phyloP scores from a whole-genome alignment of 2,797 vertebrate species.

The Schizopygopsis malacanthus region DNA sequence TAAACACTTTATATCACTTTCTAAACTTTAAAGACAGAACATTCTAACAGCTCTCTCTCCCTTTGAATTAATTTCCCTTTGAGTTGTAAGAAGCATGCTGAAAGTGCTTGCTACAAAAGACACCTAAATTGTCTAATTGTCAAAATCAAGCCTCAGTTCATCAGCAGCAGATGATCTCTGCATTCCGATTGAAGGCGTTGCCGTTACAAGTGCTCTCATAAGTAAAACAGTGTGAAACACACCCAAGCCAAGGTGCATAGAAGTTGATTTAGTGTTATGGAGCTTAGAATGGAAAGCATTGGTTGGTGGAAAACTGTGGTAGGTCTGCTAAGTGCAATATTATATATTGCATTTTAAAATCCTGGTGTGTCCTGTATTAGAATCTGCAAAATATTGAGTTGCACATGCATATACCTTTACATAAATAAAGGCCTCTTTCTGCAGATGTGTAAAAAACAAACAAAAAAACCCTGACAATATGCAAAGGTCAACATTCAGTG shows the following conservation, averaged over 20 bases:
- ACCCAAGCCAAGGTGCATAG: constrained; percentile 1
- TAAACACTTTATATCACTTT: neutral
- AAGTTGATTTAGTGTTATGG: constrained; percentile 44
- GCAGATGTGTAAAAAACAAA: neutral
- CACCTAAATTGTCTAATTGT: constrained; percentile 6
- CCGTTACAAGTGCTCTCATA: constrained; percentile 34
- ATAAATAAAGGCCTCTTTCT: constrained; percentile 7
- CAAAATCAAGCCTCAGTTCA: constrained; percentile 35
- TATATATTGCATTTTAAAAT: constrained; percentile 47
- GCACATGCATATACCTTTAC: neutral
- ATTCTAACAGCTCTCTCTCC: neutral
- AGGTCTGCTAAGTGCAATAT: constrained; percentile 42
- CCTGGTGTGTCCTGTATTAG: constrained; percentile 7
- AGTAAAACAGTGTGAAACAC: constrained; percentile 46
- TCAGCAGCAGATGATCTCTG: constrained; percentile 44
- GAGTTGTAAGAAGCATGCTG: neutral
- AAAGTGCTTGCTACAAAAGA: neutral
- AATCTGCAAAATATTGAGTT: constrained; percentile 26
- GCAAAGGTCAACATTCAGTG: constrained; percentile 10
- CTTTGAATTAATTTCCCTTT: neutral
- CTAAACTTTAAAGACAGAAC: neutral
- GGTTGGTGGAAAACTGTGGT: constrained; percentile 41
- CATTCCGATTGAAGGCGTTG: constrained; percentile 34
- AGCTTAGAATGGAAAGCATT: constrained; percentile 23
- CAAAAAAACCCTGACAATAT: neutral